Evolutionary conservation across 2,113 vertebrate species (phyloP).

Genomic region (Proterorhinus semilunaris): DNA sequence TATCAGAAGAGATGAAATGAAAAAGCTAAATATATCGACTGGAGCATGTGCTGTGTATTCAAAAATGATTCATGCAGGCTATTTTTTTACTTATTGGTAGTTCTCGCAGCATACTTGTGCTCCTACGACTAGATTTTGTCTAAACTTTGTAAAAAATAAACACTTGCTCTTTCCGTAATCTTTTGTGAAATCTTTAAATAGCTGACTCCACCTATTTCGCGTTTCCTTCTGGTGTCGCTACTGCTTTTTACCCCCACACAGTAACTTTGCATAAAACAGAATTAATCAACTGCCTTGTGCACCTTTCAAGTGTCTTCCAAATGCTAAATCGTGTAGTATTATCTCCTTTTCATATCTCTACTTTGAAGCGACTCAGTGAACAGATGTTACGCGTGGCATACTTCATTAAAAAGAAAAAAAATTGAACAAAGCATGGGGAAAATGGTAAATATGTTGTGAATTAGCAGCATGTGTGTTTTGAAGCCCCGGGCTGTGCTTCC

Average conservation of each 20-base stretch:
- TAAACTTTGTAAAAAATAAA: no score
- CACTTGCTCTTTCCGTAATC: no score
- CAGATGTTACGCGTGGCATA: slow-evolving; percentile 55
- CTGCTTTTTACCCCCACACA: neutral
- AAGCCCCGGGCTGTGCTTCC: slow-evolving; percentile 62
- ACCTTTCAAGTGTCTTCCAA: slow-evolving; percentile 31
- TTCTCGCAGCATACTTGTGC: no score
- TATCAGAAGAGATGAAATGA: no score
- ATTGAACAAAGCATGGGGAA: slow-evolving; percentile 63
- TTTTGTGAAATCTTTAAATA: neutral
- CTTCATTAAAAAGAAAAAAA: slow-evolving; percentile 34
- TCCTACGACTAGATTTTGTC: no score
- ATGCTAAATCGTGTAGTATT: slow-evolving; percentile 32
- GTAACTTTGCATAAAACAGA: slow-evolving; percentile 1
- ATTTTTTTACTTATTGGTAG: no score
- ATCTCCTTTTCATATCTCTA: slow-evolving; percentile 33
- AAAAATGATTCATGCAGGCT: no score
- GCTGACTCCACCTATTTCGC: neutral
- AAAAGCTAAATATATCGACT: no score
- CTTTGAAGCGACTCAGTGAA: slow-evolving; percentile 47
- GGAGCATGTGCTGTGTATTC: no score
- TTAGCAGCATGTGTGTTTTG: slow-evolving; percentile 71
- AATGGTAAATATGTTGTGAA: slow-evolving; percentile 74
- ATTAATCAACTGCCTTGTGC: slow-evolving; percentile 15
- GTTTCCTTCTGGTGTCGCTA: neutral